Percentiles rank a stretch among this genome's conserved stretches.
phyloP scores from a whole-genome alignment of 2,888 invertebrate species.

The Operophtera brumata region DNA sequence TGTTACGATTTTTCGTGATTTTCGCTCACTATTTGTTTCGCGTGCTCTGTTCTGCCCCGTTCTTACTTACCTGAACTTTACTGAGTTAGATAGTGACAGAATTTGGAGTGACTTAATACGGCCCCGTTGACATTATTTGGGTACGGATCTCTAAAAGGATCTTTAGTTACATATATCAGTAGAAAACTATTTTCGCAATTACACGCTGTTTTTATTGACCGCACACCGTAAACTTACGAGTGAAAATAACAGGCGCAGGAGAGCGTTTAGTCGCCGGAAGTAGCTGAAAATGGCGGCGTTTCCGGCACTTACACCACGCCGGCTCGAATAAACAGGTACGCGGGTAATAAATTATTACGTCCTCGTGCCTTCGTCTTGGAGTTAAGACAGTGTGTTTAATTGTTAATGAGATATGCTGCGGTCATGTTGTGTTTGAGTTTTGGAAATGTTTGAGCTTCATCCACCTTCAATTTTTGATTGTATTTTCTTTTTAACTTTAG shows the following conservation, averaged over 20 bases:
- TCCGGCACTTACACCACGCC: slow-evolving; percentile 38
- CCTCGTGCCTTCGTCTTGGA: slow-evolving; percentile 11
- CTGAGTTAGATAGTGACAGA: no score
- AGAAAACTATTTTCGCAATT: background rate
- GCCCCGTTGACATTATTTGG: no score
- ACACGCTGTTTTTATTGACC: slow-evolving; percentile 4
- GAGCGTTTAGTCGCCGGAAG: slow-evolving; percentile 48
- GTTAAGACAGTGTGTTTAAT: slow-evolving; percentile 15
- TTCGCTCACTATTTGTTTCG: no score
- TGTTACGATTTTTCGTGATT: no score
- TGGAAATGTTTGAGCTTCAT: background rate
- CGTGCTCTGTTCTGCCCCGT: no score
- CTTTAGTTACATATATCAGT: no score
- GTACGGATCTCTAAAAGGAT: no score
- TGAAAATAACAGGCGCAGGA: slow-evolving; percentile 37
- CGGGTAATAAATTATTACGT: slow-evolving; percentile 32
- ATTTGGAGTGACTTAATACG: no score
- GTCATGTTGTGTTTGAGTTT: background rate
- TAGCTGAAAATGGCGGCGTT: slow-evolving; percentile 50
- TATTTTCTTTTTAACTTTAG: no score
- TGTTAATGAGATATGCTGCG: slow-evolving; percentile 9
- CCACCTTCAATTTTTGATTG: no score
- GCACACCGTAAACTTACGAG: slow-evolving; percentile 18
- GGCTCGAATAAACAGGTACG: slow-evolving; percentile 35
- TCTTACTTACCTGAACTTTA: no score